Conservation (phyloP, 2,113 vertebrate genomes). For the Porphyrio hochstetteri region DNA sequence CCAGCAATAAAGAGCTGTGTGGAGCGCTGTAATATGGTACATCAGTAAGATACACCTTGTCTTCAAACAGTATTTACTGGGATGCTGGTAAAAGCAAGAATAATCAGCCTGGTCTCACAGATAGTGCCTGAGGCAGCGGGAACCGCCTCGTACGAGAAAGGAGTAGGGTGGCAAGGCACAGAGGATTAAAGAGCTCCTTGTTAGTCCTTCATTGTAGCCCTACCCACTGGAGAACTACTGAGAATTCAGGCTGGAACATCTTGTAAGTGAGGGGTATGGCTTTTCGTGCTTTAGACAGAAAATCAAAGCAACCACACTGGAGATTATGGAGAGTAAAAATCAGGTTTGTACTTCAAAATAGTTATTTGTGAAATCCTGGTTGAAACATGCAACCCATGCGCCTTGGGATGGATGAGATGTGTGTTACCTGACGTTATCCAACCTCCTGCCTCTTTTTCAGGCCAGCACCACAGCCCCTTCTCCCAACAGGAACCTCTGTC, state of each 20-base stretch:
- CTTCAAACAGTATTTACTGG: neutral
- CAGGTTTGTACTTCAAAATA: neutral
- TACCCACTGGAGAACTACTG: neutral
- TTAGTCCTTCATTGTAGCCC: neutral
- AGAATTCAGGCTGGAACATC: neutral
- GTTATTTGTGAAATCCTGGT: neutral
- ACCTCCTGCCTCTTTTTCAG: neutral
- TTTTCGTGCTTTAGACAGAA: neutral
- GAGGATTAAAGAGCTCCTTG: neutral
- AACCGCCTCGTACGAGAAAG: neutral
- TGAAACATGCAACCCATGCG: neutral
- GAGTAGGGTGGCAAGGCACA: neutral
- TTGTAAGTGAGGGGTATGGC: neutral
- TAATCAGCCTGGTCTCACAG: neutral
- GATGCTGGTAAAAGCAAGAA: neutral
- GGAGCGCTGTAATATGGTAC: neutral
- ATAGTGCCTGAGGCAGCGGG: neutral
- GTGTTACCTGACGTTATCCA: neutral
- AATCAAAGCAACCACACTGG: neutral
- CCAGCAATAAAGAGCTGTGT: neutral
- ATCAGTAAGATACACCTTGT: neutral
- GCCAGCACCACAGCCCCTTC: neutral
- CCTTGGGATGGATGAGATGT: rapidly evolving
- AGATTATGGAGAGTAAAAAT: neutral
- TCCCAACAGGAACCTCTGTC: neutral